phyloP scores from a whole-genome alignment of 2,888 invertebrate genomes.

The Epinotia nisella region DNA sequence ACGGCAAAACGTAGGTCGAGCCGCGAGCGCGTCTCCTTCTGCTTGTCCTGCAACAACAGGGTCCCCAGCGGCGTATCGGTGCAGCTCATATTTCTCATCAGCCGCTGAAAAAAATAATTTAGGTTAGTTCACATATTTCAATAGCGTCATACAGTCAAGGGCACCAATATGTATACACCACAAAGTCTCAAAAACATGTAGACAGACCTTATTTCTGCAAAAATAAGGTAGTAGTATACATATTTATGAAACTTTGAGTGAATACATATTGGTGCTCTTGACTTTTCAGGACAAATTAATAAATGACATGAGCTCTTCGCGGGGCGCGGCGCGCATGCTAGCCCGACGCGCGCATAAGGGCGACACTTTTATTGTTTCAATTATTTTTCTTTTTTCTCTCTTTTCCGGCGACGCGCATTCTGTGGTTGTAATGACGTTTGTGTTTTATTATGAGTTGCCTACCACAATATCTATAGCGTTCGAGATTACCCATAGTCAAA shows the following conservation, averaged over 20 bases:
- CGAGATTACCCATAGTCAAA: neutral
- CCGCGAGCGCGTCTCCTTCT: conserved; percentile 96
- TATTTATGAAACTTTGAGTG: too few relatives aligned
- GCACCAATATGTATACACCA: too few relatives aligned
- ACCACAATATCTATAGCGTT: neutral
- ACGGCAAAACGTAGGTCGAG: conserved; percentile 96
- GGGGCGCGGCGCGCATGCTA: conserved; percentile 15
- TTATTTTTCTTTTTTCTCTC: conserved; percentile 56
- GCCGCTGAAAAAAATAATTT: conserved; percentile 68
- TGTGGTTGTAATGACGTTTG: conserved; percentile 47
- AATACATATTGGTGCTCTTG: too few relatives aligned
- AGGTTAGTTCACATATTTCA: neutral
- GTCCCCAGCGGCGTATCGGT: conserved; percentile 99
- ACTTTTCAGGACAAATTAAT: too few relatives aligned
- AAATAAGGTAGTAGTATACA: too few relatives aligned
- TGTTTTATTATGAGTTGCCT: conserved; percentile 45
- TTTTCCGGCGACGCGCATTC: conserved; percentile 49
- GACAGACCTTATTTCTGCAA: too few relatives aligned
- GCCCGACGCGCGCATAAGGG: conserved; percentile 52
- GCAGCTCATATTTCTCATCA: conserved; percentile 99
- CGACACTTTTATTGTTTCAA: conserved; percentile 72
- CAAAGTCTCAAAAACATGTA: too few relatives aligned
- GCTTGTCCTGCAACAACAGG: conserved; percentile 97
- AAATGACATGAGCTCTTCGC: too few relatives aligned
- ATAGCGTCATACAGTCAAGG: too few relatives aligned